A percentile compares a stretch with the other conserved stretches of the same genome.
Evolutionary conservation across 1,140 invertebrate genomes (phyloP).

Genomic region (Pseudomyrmex sp.): DNA sequence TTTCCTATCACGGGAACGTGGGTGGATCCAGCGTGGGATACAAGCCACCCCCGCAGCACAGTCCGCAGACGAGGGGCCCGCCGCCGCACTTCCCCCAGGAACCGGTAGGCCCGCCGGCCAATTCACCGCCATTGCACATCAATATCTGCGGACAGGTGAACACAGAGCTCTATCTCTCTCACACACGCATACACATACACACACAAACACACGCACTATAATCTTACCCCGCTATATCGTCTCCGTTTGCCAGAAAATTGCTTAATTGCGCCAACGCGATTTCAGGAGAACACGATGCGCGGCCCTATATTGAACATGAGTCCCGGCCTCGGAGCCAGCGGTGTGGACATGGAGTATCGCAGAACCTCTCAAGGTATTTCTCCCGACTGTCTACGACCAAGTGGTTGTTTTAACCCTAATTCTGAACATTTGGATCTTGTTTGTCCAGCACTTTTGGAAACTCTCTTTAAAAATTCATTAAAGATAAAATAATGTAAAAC

Average conservation of each 20-base stretch:
- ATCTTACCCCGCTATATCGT: not conserved
- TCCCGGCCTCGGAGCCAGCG: slow-evolving; percentile 79
- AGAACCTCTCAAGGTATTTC: slow-evolving; percentile 79
- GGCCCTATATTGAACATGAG: slow-evolving; percentile 82
- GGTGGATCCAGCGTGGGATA: slow-evolving; percentile 80
- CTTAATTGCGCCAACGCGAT: slow-evolving; percentile 3
- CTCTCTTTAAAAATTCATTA: too few species aligned
- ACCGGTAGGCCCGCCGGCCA: slow-evolving; percentile 77
- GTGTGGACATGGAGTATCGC: slow-evolving; percentile 82
- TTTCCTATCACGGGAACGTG: slow-evolving; percentile 81
- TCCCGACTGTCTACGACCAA: too few species aligned
- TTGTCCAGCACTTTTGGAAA: too few species aligned
- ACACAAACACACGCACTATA: too few species aligned
- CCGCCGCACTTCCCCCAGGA: slow-evolving; percentile 80
- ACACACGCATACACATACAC: too few species aligned
- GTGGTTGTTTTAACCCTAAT: too few species aligned
- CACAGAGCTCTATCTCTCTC: not conserved
- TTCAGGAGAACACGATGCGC: slow-evolving; percentile 83
- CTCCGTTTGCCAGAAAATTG: not conserved
- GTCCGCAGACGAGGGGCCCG: slow-evolving; percentile 78
- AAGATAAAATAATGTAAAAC: too few species aligned
- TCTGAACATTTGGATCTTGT: too few species aligned
- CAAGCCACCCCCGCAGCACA: slow-evolving; percentile 81
- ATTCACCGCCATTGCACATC: slow-evolving; percentile 84
- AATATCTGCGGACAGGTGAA: slow-evolving; percentile 84